These are phyloP conservation scores for Drosophila kurseongensis DNA, from an alignment of 1,140 invertebrate genomes.

Conservation along the genomic window DNA sequence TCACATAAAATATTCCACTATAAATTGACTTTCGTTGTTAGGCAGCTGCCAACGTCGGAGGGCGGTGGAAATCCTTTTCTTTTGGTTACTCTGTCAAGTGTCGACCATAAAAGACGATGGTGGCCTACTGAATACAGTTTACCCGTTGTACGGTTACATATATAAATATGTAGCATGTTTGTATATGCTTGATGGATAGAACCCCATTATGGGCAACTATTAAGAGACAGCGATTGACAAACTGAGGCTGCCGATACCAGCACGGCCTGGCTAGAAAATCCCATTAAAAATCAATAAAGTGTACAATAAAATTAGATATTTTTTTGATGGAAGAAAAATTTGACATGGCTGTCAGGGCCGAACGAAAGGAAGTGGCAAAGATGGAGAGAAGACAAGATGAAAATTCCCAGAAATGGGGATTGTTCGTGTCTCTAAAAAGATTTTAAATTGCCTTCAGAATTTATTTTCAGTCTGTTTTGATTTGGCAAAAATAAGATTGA, in stretches of 20 bases:
- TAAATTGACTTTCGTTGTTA: slow-evolving; percentile 77
- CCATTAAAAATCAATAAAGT: slow-evolving; percentile 82
- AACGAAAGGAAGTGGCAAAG: slow-evolving; percentile 3
- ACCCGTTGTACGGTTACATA: not conserved
- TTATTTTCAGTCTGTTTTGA: not conserved
- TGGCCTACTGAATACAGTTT: slow-evolving; percentile 47
- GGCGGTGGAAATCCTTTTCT: slow-evolving; percentile 25
- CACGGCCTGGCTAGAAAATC: slow-evolving; percentile 54
- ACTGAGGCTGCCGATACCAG: slow-evolving; percentile 38
- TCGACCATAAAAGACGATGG: slow-evolving; percentile 65
- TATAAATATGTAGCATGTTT: slow-evolving; percentile 15
- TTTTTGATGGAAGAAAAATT: slow-evolving; percentile 39
- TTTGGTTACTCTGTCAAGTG: slow-evolving; percentile 66
- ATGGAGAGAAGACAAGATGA: no score
- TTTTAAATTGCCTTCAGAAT: not conserved
- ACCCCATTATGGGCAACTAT: slow-evolving; percentile 70
- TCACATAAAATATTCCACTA: slow-evolving; percentile 82
- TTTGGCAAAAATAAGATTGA: not conserved
- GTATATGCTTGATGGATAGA: slow-evolving; percentile 39
- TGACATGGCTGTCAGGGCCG: slow-evolving; percentile 33
- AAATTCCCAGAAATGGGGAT: not conserved
- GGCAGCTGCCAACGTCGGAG: slow-evolving; percentile 44
- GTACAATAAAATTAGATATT: slow-evolving; percentile 76
- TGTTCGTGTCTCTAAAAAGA: not conserved
- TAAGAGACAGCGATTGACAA: slow-evolving; percentile 61